A percentile compares a stretch with the other conserved stretches of the same genome.
phyloP scores from a whole-genome alignment of 2,888 invertebrate species.

The Pterostichus madidus region DNA sequence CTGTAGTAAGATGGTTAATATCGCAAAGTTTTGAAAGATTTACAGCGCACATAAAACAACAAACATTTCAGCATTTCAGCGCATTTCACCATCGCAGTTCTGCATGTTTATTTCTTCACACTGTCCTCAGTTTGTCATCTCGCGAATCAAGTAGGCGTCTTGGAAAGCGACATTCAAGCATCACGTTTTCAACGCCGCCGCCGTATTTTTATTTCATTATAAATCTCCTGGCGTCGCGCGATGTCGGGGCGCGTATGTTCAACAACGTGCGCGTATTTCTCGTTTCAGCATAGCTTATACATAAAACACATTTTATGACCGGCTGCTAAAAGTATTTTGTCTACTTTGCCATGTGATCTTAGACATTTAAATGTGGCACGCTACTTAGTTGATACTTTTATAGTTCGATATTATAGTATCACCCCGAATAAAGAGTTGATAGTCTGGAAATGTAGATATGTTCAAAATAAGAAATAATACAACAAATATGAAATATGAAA shows the following conservation, averaged over 20 bases:
- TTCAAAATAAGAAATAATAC: no score
- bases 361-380: neutral
- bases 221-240: slow-evolving; percentile 26
- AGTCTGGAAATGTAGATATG: no score
- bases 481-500: no score
- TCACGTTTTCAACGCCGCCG: slow-evolving; percentile 33
- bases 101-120: slow-evolving; percentile 16
- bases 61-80: neutral
- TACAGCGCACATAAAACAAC: neutral
- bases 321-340: slow-evolving; percentile 47
- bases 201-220: slow-evolving; percentile 61
- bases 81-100: neutral
- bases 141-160: slow-evolving; percentile 38
- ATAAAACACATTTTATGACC: slow-evolving; percentile 33
- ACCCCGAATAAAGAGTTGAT: no score
- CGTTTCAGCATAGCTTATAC: slow-evolving; percentile 33
- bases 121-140: slow-evolving; percentile 43
- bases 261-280: neutral
- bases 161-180: slow-evolving; percentile 8
- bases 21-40: neutral
- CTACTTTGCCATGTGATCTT: slow-evolving; percentile 1
- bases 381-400: neutral
- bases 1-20: no score
- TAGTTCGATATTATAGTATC: no score
- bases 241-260: no score